Evolutionary conservation across 2,797 vertebrate species (phyloP), one percentile per base, ranked within the genome.

Genomic region (Pangasius krempfi): DNA sequence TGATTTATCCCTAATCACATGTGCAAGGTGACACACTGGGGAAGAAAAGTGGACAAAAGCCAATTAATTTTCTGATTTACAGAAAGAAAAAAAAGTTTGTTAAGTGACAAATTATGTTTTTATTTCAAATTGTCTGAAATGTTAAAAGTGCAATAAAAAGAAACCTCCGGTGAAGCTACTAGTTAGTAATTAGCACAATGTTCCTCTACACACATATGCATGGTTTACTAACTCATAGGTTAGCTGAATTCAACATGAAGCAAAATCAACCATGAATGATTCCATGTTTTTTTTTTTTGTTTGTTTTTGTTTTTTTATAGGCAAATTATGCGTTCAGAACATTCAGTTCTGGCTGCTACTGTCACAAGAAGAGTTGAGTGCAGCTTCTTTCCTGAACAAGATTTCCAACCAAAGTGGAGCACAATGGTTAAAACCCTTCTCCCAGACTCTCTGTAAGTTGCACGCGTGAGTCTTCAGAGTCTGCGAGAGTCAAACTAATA

Each of bases 401-500:
- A 25, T 60, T 58, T 58, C 79, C 1, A 13, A 16, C 20, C 14
- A 1, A 62, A 60, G 52, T 25, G 13, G 3, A 33, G 60, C 58
- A 62, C 30, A 58, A 20, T 5, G 2, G 30, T 5, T 80, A 2
- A 44, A 62, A 27, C 79, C 18, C 27, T 60, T 60, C 54, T 60
- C 50, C 27, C 16, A 33, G 76, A 30, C 78, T 58, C 9, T 58
- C 80, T 9, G 0, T 27, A 8, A 44, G 80, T 47, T 47, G 12
- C 37, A 44, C 13, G 9, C 6, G 5, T 33, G 47, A 85, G 66
- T 37, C 64, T 68, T 20, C 40, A 20, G 9, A 68, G 44, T 52
- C 44, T 70, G n/a, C 5, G 18, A 76, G 50, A 66, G 83, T 80
- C 58, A 72, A 44, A 72, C 75, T 60, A 79, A 80, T 44, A 83